These are phyloP conservation scores for Latheticus oryzae DNA, from an alignment of 2,888 invertebrate genomes.

Conservation along the genomic window DNA sequence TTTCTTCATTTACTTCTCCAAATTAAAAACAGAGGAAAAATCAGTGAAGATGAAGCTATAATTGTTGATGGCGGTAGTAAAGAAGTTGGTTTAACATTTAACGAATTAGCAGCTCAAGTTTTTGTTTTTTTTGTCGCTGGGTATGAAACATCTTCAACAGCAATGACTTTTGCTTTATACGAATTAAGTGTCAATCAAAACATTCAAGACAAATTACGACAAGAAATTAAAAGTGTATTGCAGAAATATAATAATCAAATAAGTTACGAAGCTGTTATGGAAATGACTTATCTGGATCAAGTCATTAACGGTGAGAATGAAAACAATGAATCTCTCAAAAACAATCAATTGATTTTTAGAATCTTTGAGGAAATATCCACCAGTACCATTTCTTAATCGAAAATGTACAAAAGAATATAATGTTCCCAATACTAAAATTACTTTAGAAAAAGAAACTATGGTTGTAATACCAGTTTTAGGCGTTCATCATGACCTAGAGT, in stretches of 20 bases:
- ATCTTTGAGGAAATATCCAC: conserved; percentile 60
- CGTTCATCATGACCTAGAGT: conserved; percentile 47
- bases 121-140: conserved; percentile 67
- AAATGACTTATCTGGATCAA: conserved; percentile 66
- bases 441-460: conserved; percentile 28
- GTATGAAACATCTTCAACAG: conserved; percentile 66
- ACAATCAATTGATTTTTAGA: conserved; percentile 49
- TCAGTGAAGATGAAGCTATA: conserved; percentile 43
- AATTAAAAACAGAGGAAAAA: conserved; percentile 62
- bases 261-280: conserved; percentile 62
- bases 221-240: conserved; percentile 59
- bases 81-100: conserved; percentile 42
- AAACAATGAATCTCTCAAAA: neutral
- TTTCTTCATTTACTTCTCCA: conserved; percentile 69
- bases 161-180: conserved; percentile 62
- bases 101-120: conserved; percentile 60
- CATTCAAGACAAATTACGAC: conserved; percentile 63
- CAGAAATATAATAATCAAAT: conserved; percentile 56
- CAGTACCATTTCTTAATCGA: conserved; percentile 52
- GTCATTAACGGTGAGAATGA: conserved; percentile 58
- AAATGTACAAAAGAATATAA: conserved; percentile 49
- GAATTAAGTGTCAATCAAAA: conserved; percentile 62
- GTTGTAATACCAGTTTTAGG: conserved; percentile 36
- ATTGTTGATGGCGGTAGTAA: conserved; percentile 15
- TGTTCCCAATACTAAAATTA: conserved; percentile 46